Conservation (phyloP, 2,888 invertebrate species). For the Cremastinae sp. region DNA sequence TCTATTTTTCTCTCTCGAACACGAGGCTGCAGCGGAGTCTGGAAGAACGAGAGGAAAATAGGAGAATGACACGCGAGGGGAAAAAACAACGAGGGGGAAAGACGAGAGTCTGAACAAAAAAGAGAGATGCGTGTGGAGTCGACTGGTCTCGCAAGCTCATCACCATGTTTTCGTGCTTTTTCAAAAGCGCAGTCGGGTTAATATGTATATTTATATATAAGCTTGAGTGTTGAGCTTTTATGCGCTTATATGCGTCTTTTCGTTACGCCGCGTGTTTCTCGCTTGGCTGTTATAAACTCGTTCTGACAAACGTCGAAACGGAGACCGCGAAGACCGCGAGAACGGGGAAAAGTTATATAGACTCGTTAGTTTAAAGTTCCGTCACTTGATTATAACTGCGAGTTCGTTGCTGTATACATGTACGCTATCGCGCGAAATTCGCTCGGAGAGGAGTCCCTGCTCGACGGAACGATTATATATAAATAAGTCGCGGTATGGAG, state of each 20-base stretch:
- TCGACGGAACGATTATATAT: constrained; percentile 39
- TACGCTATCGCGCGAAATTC: constrained; percentile 29
- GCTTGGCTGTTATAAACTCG: constrained; percentile 18
- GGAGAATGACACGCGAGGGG: constrained; percentile 20
- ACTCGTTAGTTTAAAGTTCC: constrained; percentile 69
- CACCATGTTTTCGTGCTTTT: constrained; percentile 35
- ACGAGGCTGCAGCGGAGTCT: too few species aligned
- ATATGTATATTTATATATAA: constrained; percentile 20
- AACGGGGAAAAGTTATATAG: constrained; percentile 64
- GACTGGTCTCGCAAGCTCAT: constrained; percentile 34
- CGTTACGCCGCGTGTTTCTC: constrained; percentile 42
- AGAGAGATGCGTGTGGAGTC: constrained; percentile 1
- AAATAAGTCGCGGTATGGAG: not conserved
- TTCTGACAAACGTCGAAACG: constrained; percentile 52
- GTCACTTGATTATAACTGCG: constrained; percentile 8
- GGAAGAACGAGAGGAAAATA: constrained; percentile 24
- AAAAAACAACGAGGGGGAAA: too few species aligned
- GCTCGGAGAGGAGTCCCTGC: constrained; percentile 41
- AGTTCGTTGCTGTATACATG: not conserved
- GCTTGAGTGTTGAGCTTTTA: constrained; percentile 5
- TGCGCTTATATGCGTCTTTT: not conserved
- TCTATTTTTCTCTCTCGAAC: too few species aligned
- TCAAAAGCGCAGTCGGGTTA: constrained; percentile 12
- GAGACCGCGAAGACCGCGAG: constrained; percentile 52
- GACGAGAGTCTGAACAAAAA: too few species aligned